Conservation (phyloP, 2,797 vertebrate species). For the Clarias fuscus region DNA sequence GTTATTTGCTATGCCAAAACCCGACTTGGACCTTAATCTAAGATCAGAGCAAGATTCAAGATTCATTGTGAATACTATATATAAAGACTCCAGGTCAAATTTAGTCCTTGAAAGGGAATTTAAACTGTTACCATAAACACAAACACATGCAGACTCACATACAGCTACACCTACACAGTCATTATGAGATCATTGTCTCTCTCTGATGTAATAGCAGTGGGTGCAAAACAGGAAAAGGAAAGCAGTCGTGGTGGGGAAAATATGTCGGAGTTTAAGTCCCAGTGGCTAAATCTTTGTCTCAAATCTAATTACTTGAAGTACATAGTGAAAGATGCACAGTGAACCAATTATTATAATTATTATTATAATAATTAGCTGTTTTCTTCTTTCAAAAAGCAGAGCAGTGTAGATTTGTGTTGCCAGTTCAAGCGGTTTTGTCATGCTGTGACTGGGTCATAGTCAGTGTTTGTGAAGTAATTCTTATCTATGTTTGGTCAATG, state of each 20-base stretch:
- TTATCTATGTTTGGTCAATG: background rate
- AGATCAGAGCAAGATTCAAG: background rate
- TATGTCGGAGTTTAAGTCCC: conserved; percentile 36
- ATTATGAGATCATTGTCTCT: conserved; percentile 23
- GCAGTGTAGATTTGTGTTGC: conserved; percentile 22
- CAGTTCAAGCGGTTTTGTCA: background rate
- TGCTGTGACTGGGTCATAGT: conserved; percentile 12
- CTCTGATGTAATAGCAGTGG: conserved; percentile 37
- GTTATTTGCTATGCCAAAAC: background rate
- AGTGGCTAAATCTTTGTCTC: conserved; percentile 42
- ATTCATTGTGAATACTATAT: background rate
- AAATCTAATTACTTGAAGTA: conserved; percentile 38
- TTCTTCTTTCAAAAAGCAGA: conserved; percentile 41
- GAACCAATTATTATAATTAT: conserved; percentile 53
- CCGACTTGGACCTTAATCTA: background rate
- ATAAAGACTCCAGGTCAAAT: conserved; percentile 1
- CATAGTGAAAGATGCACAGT: conserved; percentile 46
- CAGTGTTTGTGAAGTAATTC: conserved; percentile 1
- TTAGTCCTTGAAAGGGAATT: background rate
- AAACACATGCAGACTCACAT: conserved; percentile 21
- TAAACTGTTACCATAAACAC: background rate
- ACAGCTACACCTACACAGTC: conserved; percentile 21
- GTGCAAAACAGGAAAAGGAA: conserved; percentile 33
- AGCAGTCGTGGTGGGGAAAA: conserved; percentile 28
- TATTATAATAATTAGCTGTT: conserved; percentile 46